Evolutionary conservation across 2,888 invertebrate genomes (phyloP).

Genomic region (Agrotis ipsilon): DNA sequence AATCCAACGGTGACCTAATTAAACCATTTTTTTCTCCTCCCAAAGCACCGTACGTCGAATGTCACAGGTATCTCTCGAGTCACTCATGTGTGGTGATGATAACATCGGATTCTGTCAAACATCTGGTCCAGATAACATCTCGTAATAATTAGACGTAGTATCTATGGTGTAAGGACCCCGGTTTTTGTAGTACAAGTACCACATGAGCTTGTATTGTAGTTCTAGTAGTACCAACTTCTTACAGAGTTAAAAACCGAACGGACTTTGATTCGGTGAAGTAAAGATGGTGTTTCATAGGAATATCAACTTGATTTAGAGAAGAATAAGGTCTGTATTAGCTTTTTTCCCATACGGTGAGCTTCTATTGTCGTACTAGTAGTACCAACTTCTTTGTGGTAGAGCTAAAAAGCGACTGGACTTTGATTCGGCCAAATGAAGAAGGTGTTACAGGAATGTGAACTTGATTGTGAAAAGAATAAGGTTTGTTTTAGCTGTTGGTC

Average conservation of each 20-base stretch:
- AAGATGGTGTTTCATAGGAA: neutral
- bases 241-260: too few species aligned
- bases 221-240: too few species aligned
- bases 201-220: conserved; percentile 21
- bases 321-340: neutral
- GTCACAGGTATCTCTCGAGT: conserved; percentile 34
- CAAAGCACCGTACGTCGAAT: conserved; percentile 40
- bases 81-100: conserved; percentile 57
- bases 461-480: neutral
- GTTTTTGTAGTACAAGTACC: conserved; percentile 43
- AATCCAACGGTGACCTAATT: conserved; percentile 30
- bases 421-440: too few species aligned
- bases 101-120: conserved; percentile 67
- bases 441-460: neutral
- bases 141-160: conserved; percentile 52
- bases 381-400: too few species aligned
- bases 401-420: too few species aligned
- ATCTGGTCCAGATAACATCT: conserved; percentile 62
- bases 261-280: too few species aligned
- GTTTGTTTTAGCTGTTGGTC: neutral
- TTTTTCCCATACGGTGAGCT: too few species aligned
- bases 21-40: conserved; percentile 21
- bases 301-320: neutral
- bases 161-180: conserved; percentile 45
- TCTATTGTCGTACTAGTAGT: neutral